phyloP scores from a whole-genome alignment of 2,888 invertebrate genomes.

The Leucoma salicis region DNA sequence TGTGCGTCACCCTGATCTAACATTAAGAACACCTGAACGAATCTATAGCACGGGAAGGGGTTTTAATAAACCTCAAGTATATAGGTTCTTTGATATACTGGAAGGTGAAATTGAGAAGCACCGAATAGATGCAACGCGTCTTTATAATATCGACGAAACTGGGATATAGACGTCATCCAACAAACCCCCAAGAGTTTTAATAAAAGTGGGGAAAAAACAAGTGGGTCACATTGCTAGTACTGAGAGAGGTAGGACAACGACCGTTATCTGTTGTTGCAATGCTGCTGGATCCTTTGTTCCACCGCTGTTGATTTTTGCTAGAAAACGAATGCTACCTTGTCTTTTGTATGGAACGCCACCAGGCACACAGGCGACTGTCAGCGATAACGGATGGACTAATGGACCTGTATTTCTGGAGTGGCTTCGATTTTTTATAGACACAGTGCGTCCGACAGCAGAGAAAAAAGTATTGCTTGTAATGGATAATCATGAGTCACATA shows the following conservation, averaged over 20 bases:
- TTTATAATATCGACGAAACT: conserved; percentile 30
- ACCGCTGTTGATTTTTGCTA: conserved; percentile 40
- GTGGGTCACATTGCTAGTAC: conserved; percentile 30
- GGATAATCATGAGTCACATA: conserved; percentile 21
- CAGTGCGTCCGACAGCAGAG: conserved; percentile 17
- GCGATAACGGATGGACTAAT: conserved; percentile 26
- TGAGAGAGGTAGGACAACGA: conserved; percentile 31
- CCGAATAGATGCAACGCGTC: conserved; percentile 24
- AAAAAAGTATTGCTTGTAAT: conserved; percentile 19
- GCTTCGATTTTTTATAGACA: conserved; percentile 18
- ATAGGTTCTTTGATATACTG: conserved; percentile 25
- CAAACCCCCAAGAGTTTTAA: conserved; percentile 26
- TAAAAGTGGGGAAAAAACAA: conserved; percentile 31
- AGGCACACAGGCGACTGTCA: conserved; percentile 18
- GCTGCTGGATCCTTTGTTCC: conserved; percentile 22
- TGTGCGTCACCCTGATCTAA: conserved; percentile 18
- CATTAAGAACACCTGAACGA: conserved; percentile 30
- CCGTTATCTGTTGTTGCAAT: conserved; percentile 5
- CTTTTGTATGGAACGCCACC: conserved; percentile 33
- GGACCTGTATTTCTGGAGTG: conserved; percentile 25
- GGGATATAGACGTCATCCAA: conserved; percentile 23
- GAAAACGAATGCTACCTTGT: conserved; percentile 35
- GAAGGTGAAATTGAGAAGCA: conserved; percentile 23
- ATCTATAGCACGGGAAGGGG: conserved; percentile 29
- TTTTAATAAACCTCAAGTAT: conserved; percentile 31